Evolutionary conservation across 92 coral and sea anemone species (phyloP), one percentile per base, ranked within the genome.

Genomic region (Paragorgia papillata): DNA sequence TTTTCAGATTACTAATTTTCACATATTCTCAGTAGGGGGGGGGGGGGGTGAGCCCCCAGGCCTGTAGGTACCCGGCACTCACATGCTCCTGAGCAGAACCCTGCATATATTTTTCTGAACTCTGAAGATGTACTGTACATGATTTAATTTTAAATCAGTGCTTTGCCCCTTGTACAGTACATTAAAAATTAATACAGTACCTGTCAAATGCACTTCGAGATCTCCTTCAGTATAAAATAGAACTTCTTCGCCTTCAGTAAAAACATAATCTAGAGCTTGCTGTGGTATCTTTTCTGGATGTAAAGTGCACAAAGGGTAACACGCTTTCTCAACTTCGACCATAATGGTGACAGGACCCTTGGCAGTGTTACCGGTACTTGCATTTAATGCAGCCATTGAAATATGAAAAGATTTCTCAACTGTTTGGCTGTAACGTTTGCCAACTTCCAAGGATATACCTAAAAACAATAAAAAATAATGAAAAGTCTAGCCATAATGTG

Each of bases 241-340:
- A 3, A 94, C 88, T 75, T 91, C 98, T 76, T 94, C 98, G 34
- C 98, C 98, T 78, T 94, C 97, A 19, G 98, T 94, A 50, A 94
- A 94, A 59, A 89, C 86, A 74, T 91, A 91, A 43, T 94, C 94
- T 1, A 94, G 89, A 0, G 95, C 73, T 35, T 94, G 98, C 48
- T 94, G 98, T 1, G 98, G 98, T 33, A 94, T 88, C 79, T 85
- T 91, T 15, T 92, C 97, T 50, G 97, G 88, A 9, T 88, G 88
- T 10, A 94, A 48, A 29, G 98, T 94, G 63, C 98, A 94, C 18
- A 94, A 63, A 27, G 97, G 97, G 86, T 88, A 94, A 65, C 89
- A 90, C 8, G 98, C 98, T 68, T 88, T 94, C 41, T 94, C 98
- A 8, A 89, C 98, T 54, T 94, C 98, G 28, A 89, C 97, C 98